Evolutionary conservation across 2,797 vertebrate species (phyloP).

Genomic region (Pteronotus mesoamericanus): DNA sequence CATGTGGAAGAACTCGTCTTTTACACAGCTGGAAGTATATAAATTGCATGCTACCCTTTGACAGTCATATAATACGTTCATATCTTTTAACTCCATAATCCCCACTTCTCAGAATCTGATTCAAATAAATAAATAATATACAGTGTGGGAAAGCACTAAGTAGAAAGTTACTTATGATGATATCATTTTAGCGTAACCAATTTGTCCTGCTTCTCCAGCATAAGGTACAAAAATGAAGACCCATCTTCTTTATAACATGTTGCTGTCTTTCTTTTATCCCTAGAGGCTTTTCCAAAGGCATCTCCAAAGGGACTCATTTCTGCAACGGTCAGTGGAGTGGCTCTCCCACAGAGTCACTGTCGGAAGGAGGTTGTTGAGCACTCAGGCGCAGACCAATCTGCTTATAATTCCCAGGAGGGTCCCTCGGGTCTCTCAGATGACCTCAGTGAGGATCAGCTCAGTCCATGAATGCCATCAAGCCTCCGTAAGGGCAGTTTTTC

Average conservation of each 20-base stretch:
- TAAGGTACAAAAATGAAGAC: neutral
- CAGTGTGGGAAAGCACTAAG: neutral
- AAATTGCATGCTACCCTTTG: neutral
- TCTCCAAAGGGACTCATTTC: neutral
- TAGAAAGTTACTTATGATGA: neutral
- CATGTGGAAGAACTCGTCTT: neutral
- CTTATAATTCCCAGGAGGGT: neutral
- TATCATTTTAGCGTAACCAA: neutral
- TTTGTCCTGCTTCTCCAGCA: neutral
- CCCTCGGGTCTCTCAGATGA: neutral
- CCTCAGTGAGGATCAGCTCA: neutral
- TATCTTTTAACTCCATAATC: neutral
- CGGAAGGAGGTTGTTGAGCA: neutral
- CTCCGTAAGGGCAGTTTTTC: neutral
- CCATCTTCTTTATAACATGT: neutral
- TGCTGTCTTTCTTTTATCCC: slow-evolving; percentile 7
- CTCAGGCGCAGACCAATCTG: neutral
- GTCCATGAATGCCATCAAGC: neutral
- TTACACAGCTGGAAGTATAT: neutral
- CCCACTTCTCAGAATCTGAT: neutral
- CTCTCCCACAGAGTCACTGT: neutral
- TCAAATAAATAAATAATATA: neutral
- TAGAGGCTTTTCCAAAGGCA: neutral
- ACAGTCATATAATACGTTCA: neutral
- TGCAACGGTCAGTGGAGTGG: neutral